Percentiles rank a stretch among this genome's conserved stretches.
Evolutionary conservation across 2,888 invertebrate genomes (phyloP).

Genomic region (Meghimatium bilineatum): DNA sequence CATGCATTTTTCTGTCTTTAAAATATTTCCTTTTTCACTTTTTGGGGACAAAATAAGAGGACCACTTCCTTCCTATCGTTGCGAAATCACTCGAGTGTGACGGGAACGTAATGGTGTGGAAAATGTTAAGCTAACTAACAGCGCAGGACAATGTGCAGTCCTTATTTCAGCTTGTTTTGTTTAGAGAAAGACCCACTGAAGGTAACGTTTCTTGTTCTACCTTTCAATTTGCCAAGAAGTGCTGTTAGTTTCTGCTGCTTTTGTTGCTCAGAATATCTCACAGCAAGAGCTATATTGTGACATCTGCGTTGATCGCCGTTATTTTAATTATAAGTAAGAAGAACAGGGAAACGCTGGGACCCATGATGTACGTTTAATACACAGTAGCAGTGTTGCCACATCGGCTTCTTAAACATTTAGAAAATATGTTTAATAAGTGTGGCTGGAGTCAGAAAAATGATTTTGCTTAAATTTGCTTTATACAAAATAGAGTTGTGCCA

Average conservation of each 20-base stretch:
- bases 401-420: too few relatives aligned
- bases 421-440: too few relatives aligned
- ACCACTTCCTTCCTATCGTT: constrained; percentile 21
- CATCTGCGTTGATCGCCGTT: background rate
- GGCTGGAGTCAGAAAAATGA: too few relatives aligned
- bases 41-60: background rate
- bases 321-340: too few relatives aligned
- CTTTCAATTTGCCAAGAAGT: constrained; percentile 3
- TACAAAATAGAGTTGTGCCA: too few relatives aligned
- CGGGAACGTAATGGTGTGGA: constrained; percentile 41
- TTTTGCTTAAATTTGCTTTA: too few relatives aligned
- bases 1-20: background rate
- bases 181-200: background rate
- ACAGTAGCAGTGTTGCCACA: too few relatives aligned
- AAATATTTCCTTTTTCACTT: background rate
- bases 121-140: constrained; percentile 47
- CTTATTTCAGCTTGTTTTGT: background rate
- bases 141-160: constrained; percentile 25
- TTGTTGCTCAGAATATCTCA: background rate
- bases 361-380: too few relatives aligned
- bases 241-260: constrained; percentile 1
- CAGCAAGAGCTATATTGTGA: constrained; percentile 9
- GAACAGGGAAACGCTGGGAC: too few relatives aligned
- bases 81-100: constrained; percentile 27
- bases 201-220: constrained; percentile 7